Evolutionary conservation across 2,888 invertebrate genomes (phyloP), one percentile per base, ranked within the genome.

Genomic region (Acrobasis consociella): DNA sequence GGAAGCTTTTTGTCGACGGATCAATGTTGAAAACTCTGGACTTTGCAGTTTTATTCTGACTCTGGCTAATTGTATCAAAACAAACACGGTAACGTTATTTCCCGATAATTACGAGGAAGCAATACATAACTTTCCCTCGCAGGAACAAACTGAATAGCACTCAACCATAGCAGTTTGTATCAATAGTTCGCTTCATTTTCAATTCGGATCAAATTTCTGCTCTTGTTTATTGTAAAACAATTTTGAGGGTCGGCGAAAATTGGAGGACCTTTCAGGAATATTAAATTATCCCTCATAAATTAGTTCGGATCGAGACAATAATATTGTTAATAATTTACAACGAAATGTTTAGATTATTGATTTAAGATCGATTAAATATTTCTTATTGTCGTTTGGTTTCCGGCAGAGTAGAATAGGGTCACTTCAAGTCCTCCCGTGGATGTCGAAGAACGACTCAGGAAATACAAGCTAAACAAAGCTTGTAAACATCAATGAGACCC

Each of bases 81-180:
- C 37, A 55, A 39, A 55, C 11, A 39, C 55, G 55, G 55, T 55
- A 55, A 39, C 39, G 39, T 10, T 55, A 38, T 16, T 55, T 39
- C 55, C 16, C 55, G 55, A 11, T 55, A 55, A 38, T 39, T 16
- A 39, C 10, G 16, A 55, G 55, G 55, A 55, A 55, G 39, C 55
- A 39, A 39, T 37, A n/a, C 16, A 39, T 39, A 55, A 55, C 55
- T 55, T 55, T 55, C 55, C 55, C 55, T 55, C 39, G 55, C 39
- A 55, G 9, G 55, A 15, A 39, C 55, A 55, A 39, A 16, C 55
- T 16, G 55, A 55, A 39, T 15, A 39, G 10, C 53, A 55, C 16
- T 55, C 55, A 39, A 55, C 55, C 38, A 39, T 16, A 39, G 37
- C 37, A 38, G 38, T 55, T 39, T 1, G 39, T 55, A 39, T 42